Percentiles rank a stretch among this genome's conserved stretches.
Conservation (phyloP, 2,113 vertebrate species). For the Oryzias celebensis region DNA sequence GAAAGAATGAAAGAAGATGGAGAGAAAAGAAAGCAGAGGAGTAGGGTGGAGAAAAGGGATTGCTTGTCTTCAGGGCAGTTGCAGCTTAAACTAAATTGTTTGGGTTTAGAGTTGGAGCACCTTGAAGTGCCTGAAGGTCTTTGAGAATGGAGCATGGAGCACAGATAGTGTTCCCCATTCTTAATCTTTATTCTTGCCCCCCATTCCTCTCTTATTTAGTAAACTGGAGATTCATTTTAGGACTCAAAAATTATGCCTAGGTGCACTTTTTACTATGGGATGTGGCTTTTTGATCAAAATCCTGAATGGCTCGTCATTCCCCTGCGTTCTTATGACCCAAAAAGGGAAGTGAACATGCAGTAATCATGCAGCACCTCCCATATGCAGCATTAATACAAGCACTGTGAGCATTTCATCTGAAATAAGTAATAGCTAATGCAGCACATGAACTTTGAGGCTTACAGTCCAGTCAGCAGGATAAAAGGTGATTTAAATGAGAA, state of each 20-base stretch:
- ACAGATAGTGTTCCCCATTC: conserved; percentile 16
- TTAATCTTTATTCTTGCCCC: not conserved
- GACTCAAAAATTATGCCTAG: conserved; percentile 8
- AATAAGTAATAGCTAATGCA: conserved; percentile 70
- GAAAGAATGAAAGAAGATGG: conserved; percentile 1
- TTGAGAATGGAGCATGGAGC: conserved; percentile 53
- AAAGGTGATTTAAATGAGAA: conserved; percentile 80
- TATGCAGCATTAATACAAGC: conserved; percentile 49
- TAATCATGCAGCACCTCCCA: conserved; percentile 45
- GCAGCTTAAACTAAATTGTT: conserved; percentile 72
- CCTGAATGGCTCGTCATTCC: conserved; percentile 12
- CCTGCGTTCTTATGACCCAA: conserved; percentile 21
- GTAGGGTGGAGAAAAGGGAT: conserved; percentile 39
- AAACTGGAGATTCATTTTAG: conserved; percentile 9
- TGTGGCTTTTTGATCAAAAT: conserved; percentile 16
- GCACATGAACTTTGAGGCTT: conserved; percentile 75
- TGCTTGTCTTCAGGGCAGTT: conserved; percentile 68
- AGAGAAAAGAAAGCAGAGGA: conserved; percentile 5
- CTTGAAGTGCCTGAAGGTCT: conserved; percentile 63
- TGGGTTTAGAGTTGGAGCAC: conserved; percentile 71
- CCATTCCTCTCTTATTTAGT: conserved; percentile 34
- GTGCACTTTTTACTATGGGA: conserved; percentile 18
- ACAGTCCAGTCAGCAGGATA: conserved; percentile 75
- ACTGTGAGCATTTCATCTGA: conserved; percentile 52
- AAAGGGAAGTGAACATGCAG: conserved; percentile 31